Conservation (phyloP, 2,888 invertebrate species). For the Acrobasis consociella region DNA sequence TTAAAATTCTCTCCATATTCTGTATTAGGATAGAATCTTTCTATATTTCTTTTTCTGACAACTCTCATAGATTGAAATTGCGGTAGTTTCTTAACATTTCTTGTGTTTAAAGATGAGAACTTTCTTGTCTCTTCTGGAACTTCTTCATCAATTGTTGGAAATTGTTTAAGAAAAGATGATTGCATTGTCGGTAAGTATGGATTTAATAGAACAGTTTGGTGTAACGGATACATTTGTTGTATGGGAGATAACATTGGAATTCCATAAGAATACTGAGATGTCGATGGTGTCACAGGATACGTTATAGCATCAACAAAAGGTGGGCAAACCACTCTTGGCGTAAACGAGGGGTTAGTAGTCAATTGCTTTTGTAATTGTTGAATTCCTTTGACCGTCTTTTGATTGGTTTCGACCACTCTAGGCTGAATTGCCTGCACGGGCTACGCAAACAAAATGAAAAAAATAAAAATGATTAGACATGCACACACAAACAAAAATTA, state of each 20-base stretch:
- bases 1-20: conserved; percentile 74
- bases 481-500: conserved; percentile 52
- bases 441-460: conserved; percentile 70
- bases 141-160: conserved; percentile 71
- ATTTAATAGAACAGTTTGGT: conserved; percentile 70
- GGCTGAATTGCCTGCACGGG: conserved; percentile 82
- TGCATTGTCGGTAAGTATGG: conserved; percentile 74
- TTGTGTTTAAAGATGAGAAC: conserved; percentile 73
- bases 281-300: conserved; percentile 54
- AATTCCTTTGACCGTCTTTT: conserved; percentile 35
- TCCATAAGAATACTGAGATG: conserved; percentile 58
- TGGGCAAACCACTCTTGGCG: conserved; percentile 74
- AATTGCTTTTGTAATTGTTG: conserved; percentile 67
- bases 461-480: conserved; percentile 46
- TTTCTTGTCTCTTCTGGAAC: conserved; percentile 60
- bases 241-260: conserved; percentile 72
- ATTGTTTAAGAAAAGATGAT: conserved; percentile 67
- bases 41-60: conserved; percentile 72
- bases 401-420: conserved; percentile 74
- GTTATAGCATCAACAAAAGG: conserved; percentile 66
- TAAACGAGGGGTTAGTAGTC: conserved; percentile 76
- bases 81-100: conserved; percentile 59
- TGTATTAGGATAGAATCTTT: conserved; percentile 77
- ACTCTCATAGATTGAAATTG: conserved; percentile 78
- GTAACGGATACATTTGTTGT: conserved; percentile 74